phyloP scores from a whole-genome alignment of 2,888 invertebrate genomes.

The Zygothrica quintamaculata region DNA sequence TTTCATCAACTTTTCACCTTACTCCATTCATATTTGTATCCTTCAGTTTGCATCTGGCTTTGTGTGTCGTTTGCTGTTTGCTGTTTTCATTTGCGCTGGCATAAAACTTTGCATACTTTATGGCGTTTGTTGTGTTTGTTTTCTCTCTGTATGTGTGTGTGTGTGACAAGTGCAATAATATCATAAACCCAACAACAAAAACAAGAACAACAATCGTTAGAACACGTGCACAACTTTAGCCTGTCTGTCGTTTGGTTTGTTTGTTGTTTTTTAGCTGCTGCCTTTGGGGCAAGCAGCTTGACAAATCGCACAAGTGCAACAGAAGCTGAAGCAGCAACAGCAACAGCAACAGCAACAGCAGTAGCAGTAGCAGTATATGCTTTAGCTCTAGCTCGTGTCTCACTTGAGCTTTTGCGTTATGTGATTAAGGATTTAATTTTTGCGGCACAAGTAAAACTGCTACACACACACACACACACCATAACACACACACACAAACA shows the following conservation, averaged over 20 bases:
- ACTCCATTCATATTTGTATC: neutral
- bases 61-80: conserved; percentile 55
- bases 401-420: conserved; percentile 66
- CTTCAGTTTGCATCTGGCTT: conserved; percentile 1
- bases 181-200: conserved; percentile 65
- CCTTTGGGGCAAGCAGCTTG: conserved; percentile 36
- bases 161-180: conserved; percentile 76
- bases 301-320: conserved; percentile 43
- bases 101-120: conserved; percentile 79
- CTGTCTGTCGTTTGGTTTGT: conserved; percentile 36
- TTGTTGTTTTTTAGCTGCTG: conserved; percentile 39
- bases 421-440: conserved; percentile 79
- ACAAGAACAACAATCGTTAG: conserved; percentile 47
- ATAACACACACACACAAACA: conserved; percentile 3
- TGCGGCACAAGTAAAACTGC: conserved; percentile 41
- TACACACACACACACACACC: conserved; percentile 9
- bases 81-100: conserved; percentile 75
- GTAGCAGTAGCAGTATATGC: conserved; percentile 12
- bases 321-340: conserved; percentile 10
- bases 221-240: conserved; percentile 40
- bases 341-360: conserved; percentile 14
- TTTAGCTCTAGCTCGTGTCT: conserved; percentile 19
- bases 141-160: conserved; percentile 24
- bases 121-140: conserved; percentile 29
- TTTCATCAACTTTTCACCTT: neutral